These are phyloP conservation scores for Sylvia atricapilla DNA, from an alignment of 2,113 vertebrate species.

Conservation along the genomic window DNA sequence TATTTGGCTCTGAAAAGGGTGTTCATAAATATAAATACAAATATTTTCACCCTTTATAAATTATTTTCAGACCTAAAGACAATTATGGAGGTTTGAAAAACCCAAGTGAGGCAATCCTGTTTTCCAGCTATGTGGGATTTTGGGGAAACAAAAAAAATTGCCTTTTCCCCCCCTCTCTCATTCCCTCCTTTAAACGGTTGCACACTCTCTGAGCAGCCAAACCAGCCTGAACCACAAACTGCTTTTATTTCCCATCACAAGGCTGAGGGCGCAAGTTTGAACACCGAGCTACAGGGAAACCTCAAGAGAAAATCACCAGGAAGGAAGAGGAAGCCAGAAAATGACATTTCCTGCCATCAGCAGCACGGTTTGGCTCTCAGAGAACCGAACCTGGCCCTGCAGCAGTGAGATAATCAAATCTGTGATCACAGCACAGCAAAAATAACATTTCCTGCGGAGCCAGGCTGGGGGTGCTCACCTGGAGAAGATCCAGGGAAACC, in stretches of 20 bases:
- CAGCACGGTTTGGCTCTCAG: not conserved
- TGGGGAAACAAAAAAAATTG: not conserved
- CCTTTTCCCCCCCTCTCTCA: accelerated
- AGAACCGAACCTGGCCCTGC: accelerated
- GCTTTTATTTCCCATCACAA: not conserved
- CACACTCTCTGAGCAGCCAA: not conserved
- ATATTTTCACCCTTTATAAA: not conserved
- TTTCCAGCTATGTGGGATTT: not conserved
- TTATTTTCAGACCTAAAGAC: not conserved
- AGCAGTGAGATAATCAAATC: not conserved
- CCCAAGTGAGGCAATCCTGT: not conserved
- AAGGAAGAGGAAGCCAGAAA: not conserved
- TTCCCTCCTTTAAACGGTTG: not conserved
- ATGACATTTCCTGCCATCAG: not conserved
- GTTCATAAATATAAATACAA: not conserved
- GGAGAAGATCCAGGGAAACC: not conserved
- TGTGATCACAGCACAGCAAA: not conserved
- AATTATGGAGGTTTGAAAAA: not conserved
- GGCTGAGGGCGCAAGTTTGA: not conserved
- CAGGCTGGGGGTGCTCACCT: not conserved
- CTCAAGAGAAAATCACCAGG: not conserved
- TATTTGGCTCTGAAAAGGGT: not conserved
- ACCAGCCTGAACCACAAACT: not conserved
- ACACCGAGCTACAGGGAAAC: not conserved
- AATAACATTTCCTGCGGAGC: not conserved